Percentiles rank a stretch among this genome's conserved stretches.
phyloP scores from a whole-genome alignment of 2,888 invertebrate species.

The Pelosia muscerda region DNA sequence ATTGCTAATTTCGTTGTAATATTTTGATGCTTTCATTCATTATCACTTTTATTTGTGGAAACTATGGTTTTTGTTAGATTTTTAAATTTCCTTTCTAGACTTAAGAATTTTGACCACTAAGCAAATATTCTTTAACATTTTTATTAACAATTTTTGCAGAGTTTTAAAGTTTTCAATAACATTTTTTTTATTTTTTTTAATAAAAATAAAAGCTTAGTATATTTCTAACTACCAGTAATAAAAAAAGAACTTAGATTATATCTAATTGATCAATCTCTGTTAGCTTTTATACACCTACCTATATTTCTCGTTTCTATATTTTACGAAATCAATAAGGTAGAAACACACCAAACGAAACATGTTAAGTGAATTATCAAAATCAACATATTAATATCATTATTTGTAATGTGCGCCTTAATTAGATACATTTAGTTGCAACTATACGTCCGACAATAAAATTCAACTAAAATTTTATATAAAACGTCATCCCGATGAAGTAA shows the following conservation, averaged over 20 bases:
- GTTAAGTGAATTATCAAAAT: neutral
- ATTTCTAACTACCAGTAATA: neutral
- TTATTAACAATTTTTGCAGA: no score
- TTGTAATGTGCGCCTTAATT: slow-evolving; percentile 8
- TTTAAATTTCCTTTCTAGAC: neutral
- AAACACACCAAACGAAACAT: slow-evolving; percentile 1
- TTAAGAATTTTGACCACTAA: no score
- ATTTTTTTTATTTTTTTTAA: no score
- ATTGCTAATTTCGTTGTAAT: no score
- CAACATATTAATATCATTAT: slow-evolving; percentile 7
- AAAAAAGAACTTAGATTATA: neutral
- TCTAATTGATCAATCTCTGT: neutral
- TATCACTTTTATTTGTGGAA: neutral
- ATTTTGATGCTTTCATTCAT: no score
- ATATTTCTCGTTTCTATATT: neutral
- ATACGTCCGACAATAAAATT: slow-evolving; percentile 12
- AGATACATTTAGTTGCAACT: slow-evolving; percentile 3
- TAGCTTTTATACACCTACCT: neutral
- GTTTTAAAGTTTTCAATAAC: no score
- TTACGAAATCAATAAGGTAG: neutral
- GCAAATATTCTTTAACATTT: no score
- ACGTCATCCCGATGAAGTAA: neutral
- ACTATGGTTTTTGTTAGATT: neutral
- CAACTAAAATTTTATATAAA: slow-evolving; percentile 18
- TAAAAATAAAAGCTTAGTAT: neutral